These are phyloP conservation scores for Drosophila arawakana DNA, from an alignment of 1,140 invertebrate genomes.

Conservation along the genomic window DNA sequence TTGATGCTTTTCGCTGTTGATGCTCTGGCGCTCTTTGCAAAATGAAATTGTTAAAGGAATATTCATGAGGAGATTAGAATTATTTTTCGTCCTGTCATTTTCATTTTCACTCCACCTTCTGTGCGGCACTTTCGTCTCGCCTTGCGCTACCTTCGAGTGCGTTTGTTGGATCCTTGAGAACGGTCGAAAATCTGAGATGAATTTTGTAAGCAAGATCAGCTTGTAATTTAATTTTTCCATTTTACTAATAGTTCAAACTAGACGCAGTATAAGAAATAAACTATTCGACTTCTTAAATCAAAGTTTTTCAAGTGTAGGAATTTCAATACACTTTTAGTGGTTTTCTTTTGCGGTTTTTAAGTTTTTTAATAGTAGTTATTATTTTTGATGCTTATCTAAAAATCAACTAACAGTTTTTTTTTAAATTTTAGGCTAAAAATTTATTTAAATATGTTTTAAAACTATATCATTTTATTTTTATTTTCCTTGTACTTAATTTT, in stretches of 20 bases:
- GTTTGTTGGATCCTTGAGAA: not conserved
- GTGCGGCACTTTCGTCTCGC: constrained; percentile 43
- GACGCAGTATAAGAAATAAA: no score
- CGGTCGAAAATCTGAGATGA: not conserved
- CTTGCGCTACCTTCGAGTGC: constrained; percentile 32
- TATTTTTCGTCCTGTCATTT: constrained; percentile 83
- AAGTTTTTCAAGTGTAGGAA: no score
- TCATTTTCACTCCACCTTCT: constrained; percentile 71
- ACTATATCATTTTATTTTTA: no score
- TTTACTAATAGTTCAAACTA: no score
- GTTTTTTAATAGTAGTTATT: no score
- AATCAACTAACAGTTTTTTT: no score
- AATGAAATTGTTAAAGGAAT: constrained; percentile 83
- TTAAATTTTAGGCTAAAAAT: no score
- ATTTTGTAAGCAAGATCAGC: not conserved
- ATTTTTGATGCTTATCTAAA: not conserved
- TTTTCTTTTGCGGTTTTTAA: no score
- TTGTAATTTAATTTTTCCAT: not conserved
- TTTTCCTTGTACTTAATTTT: no score
- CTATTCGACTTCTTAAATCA: no score
- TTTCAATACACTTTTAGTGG: no score
- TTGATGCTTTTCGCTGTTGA: constrained; percentile 70
- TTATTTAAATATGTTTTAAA: not conserved
- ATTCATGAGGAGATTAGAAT: constrained; percentile 84
- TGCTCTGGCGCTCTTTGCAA: constrained; percentile 66